Conservation (phyloP, 2,888 invertebrate genomes). For the Rutpela maculata region DNA sequence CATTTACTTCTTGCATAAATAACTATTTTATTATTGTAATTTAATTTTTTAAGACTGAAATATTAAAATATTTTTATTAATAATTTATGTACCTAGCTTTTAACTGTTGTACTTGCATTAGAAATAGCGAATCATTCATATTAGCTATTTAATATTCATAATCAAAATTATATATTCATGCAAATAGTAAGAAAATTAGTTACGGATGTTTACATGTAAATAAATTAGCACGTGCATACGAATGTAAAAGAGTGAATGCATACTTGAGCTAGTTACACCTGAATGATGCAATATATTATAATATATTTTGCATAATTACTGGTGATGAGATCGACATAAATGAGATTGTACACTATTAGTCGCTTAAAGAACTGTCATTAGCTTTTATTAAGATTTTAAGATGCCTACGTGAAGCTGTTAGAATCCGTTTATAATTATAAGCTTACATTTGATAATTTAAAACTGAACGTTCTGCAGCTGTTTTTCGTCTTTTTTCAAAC, state of each 20-base stretch:
- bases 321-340: neutral
- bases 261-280: neutral
- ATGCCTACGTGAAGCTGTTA: neutral
- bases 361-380: neutral
- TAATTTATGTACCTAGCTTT: too few relatives aligned
- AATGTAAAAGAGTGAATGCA: neutral
- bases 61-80: too few relatives aligned
- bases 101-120: too few relatives aligned
- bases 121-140: neutral
- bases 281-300: constrained; percentile 1
- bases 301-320: constrained; percentile 7
- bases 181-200: neutral
- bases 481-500: too few relatives aligned
- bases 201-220: constrained; percentile 7
- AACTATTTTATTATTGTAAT: too few relatives aligned
- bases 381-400: neutral
- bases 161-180: neutral
- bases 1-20: too few relatives aligned
- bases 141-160: constrained; percentile 1
- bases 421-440: neutral
- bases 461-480: too few relatives aligned
- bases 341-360: neutral
- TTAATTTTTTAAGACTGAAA: too few relatives aligned
- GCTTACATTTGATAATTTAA: neutral
- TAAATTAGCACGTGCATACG: constrained; percentile 1